Evolutionary conservation across 2,888 invertebrate genomes (phyloP).

Genomic region (Octonoba sinensis): DNA sequence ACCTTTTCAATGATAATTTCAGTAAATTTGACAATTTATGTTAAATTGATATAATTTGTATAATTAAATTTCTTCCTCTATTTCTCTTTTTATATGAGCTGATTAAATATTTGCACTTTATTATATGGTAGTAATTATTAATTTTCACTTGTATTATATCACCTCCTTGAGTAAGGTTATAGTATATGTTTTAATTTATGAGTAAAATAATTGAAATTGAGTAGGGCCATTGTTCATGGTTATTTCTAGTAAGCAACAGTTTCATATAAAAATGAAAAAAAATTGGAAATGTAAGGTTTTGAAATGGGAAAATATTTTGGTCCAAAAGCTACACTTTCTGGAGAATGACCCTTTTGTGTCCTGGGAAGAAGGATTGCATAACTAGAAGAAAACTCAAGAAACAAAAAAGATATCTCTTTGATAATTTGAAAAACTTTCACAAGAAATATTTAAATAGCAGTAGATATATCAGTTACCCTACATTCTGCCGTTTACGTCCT

Average conservation of each 20-base stretch:
- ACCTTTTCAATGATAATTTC: too few species aligned
- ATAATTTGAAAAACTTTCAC: background rate
- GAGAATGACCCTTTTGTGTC: too few species aligned
- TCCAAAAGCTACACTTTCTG: background rate
- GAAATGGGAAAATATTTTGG: background rate
- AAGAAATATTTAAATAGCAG: background rate
- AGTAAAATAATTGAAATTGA: constrained; percentile 1
- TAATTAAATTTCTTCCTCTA: background rate
- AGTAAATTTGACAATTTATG: too few species aligned
- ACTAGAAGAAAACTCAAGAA: background rate
- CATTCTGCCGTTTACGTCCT: background rate
- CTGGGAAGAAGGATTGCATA: background rate
- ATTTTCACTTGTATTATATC: too few species aligned
- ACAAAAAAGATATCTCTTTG: background rate
- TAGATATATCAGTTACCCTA: background rate
- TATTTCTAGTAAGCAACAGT: background rate
- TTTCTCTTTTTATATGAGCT: too few species aligned
- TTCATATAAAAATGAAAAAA: constrained; percentile 1
- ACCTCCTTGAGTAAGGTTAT: background rate
- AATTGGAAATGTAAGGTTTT: background rate
- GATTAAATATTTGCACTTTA: too few species aligned
- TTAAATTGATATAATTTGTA: too few species aligned
- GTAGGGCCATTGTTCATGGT: background rate
- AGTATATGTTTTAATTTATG: background rate
- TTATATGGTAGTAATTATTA: too few species aligned